These are phyloP conservation scores for Lophura swinhoii DNA, from an alignment of 2,797 vertebrate genomes.

Conservation along the genomic window DNA sequence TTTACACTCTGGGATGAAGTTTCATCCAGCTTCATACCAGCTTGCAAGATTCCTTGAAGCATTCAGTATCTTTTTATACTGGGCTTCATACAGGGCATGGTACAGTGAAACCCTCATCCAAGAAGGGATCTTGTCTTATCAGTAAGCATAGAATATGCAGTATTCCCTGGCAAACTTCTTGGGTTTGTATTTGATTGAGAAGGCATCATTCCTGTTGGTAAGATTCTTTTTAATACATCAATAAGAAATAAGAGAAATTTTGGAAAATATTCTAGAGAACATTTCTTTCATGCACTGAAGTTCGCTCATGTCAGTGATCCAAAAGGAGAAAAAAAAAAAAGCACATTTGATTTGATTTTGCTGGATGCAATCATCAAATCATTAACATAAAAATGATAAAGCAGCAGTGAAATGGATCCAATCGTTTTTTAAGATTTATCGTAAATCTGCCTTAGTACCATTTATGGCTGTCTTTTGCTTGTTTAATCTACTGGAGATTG, in stretches of 20 bases:
- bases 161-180: background rate
- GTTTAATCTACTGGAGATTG: background rate
- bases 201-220: background rate
- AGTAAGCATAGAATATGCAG: background rate
- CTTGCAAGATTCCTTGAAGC: background rate
- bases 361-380: background rate
- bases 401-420: background rate
- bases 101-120: background rate
- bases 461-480: background rate
- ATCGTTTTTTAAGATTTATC: background rate
- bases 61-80: background rate
- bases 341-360: background rate
- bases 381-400: background rate
- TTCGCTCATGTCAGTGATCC: background rate
- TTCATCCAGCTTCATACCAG: background rate
- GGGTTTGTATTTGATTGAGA: constrained; percentile 1
- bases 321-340: background rate
- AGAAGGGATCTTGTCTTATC: background rate
- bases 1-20: background rate
- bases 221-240: background rate
- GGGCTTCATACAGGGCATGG: background rate
- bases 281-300: background rate
- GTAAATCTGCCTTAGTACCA: background rate
- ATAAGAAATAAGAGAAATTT: background rate
- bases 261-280: background rate